A percentile compares a stretch with the other conserved stretches of the same genome.
phyloP scores from a whole-genome alignment of 2,113 vertebrate genomes.

The Calcarius ornatus region DNA sequence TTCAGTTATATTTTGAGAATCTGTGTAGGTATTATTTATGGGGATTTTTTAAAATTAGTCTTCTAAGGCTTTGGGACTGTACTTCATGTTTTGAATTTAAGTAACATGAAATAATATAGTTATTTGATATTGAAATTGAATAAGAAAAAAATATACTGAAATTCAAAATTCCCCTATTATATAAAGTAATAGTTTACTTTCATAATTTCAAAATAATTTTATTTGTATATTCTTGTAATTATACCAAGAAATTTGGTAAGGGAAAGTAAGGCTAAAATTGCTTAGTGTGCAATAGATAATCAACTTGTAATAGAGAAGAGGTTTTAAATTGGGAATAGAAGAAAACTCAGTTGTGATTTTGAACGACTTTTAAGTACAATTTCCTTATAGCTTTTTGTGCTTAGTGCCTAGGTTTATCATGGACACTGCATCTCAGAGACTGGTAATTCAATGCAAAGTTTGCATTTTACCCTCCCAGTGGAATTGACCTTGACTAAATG shows the following conservation, averaged over 20 bases:
- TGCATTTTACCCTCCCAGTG: background rate
- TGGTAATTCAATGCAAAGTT: background rate
- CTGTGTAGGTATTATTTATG: background rate
- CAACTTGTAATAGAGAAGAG: background rate
- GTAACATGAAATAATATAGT: background rate
- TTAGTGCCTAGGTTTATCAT: background rate
- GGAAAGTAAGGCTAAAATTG: background rate
- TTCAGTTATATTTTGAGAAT: background rate
- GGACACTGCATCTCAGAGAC: background rate
- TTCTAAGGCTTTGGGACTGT: background rate
- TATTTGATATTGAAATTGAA: background rate
- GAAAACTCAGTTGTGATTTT: background rate
- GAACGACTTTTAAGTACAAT: background rate
- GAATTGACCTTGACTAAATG: background rate
- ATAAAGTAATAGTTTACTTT: background rate
- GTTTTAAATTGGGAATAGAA: background rate
- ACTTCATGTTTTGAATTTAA: background rate
- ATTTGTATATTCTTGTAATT: background rate
- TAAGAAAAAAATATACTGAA: background rate
- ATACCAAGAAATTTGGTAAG: background rate
- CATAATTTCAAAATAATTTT: background rate
- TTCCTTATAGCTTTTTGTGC: background rate
- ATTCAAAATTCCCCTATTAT: background rate
- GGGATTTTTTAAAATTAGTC: rapidly evolving
- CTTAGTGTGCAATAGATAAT: background rate